These are phyloP conservation scores for Drosophila histrio DNA, from an alignment of 2,888 invertebrate species.

Conservation along the genomic window DNA sequence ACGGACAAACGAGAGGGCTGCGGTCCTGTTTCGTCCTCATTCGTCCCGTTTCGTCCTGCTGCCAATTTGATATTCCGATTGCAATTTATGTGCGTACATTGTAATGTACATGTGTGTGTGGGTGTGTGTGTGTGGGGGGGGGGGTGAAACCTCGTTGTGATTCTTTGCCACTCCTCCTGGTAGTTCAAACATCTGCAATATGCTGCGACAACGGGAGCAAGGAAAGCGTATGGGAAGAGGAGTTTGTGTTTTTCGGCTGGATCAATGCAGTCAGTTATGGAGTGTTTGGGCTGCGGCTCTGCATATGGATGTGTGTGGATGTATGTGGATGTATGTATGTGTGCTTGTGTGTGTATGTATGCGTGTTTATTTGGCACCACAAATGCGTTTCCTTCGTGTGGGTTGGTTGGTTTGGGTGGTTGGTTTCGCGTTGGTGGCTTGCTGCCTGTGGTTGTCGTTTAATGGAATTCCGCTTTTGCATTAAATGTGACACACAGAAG, in stretches of 20 bases:
- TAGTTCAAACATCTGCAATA: conserved; percentile 75
- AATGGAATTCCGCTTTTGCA: conserved; percentile 79
- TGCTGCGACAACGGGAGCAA: conserved; percentile 49
- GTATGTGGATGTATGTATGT: background rate
- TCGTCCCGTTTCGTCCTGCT: conserved; percentile 39
- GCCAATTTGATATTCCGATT: conserved; percentile 78
- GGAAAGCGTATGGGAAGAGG: background rate
- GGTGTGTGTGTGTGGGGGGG: conserved; percentile 8
- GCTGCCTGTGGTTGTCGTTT: conserved; percentile 79
- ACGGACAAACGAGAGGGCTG: conserved; percentile 43
- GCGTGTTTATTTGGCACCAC: conserved; percentile 77
- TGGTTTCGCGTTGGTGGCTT: conserved; percentile 65
- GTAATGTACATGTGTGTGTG: conserved; percentile 26
- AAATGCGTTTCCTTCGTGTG: conserved; percentile 75
- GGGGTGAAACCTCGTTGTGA: conserved; percentile 51
- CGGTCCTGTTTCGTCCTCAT: conserved; percentile 31
- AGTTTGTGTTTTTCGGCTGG: conserved; percentile 44
- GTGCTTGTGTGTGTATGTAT: conserved; percentile 17
- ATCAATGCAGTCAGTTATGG: conserved; percentile 47
- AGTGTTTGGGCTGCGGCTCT: conserved; percentile 29
- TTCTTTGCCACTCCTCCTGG: conserved; percentile 44
- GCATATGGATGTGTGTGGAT: background rate
- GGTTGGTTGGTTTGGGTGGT: conserved; percentile 45
- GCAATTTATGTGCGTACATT: conserved; percentile 70
- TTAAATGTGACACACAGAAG: conserved; percentile 79